Evolutionary conservation across 1,140 invertebrate genomes (phyloP).

Genomic region (Bombus breviceps): DNA sequence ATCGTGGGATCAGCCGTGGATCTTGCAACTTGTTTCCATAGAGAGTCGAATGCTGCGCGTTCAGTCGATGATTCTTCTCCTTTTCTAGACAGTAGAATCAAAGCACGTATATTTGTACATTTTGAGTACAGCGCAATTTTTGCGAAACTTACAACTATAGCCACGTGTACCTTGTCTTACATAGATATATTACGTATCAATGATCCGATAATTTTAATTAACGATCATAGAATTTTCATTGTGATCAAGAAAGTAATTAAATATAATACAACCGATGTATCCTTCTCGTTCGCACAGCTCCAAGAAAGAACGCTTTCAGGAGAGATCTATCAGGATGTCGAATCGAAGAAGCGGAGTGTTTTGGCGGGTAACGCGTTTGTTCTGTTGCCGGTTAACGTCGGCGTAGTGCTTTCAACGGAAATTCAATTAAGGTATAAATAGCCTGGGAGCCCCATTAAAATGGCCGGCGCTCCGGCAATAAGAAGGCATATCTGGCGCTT

Average conservation of each 20-base stretch:
- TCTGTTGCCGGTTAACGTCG: constrained; percentile 41
- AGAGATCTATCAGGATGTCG: neutral
- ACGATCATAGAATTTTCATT: neutral
- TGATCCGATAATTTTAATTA: too few species aligned
- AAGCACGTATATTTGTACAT: too few species aligned
- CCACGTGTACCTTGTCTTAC: too few species aligned
- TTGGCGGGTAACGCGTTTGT: constrained; percentile 4
- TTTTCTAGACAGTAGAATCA: neutral
- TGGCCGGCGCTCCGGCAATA: constrained; percentile 54
- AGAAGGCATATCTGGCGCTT: constrained; percentile 62
- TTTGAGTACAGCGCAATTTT: too few species aligned
- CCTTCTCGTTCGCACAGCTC: too few species aligned
- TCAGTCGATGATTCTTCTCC: neutral
- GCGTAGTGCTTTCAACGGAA: constrained; percentile 62
- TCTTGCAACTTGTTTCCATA: neutral
- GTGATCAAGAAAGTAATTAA: neutral
- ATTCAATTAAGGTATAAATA: constrained; percentile 70
- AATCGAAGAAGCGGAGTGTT: neutral
- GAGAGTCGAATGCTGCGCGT: too few species aligned
- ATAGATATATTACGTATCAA: neutral
- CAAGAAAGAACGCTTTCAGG: too few species aligned
- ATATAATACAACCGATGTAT: too few species aligned
- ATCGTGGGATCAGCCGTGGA: neutral
- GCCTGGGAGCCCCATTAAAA: constrained; percentile 59
- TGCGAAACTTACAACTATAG: too few species aligned